Conservation (phyloP, 2,888 invertebrate species). For the Calliphora vomitoria region DNA sequence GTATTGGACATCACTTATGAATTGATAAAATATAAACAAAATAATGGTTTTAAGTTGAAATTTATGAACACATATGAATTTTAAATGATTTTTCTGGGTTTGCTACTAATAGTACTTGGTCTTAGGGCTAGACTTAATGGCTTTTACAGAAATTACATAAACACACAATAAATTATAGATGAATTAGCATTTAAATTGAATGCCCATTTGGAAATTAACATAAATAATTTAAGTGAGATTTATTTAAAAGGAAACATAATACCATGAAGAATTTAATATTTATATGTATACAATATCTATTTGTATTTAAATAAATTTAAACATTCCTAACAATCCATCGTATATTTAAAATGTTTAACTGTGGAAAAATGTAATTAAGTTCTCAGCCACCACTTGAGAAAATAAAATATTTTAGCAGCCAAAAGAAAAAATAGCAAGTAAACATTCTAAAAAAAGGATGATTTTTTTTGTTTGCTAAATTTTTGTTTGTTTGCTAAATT, state of each 20-base stretch:
- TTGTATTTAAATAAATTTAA: constrained; percentile 30
- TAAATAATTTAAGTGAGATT: not conserved
- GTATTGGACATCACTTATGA: constrained; percentile 53
- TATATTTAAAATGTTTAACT: not conserved
- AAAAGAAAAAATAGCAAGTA: constrained; percentile 12
- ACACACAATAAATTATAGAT: constrained; percentile 32
- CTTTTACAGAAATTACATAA: constrained; percentile 6
- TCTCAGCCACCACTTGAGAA: constrained; percentile 45
- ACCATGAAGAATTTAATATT: too few relatives aligned
- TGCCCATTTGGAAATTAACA: not conserved
- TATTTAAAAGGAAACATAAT: not conserved
- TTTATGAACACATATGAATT: constrained; percentile 63
- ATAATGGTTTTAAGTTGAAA: constrained; percentile 61
- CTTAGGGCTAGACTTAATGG: constrained; percentile 32
- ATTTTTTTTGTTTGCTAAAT: not conserved
- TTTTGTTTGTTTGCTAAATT: not conserved
- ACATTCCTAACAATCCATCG: not conserved
- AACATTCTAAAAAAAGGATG: not conserved
- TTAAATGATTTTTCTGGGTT: constrained; percentile 31
- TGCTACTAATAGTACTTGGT: constrained; percentile 10
- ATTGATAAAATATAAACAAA: constrained; percentile 60
- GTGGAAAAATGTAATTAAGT: constrained; percentile 43
- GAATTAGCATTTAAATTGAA: constrained; percentile 16
- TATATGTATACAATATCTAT: not conserved
- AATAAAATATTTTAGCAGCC: constrained; percentile 40